Conservation (phyloP, 1,140 invertebrate genomes). For the Formica selysi region DNA sequence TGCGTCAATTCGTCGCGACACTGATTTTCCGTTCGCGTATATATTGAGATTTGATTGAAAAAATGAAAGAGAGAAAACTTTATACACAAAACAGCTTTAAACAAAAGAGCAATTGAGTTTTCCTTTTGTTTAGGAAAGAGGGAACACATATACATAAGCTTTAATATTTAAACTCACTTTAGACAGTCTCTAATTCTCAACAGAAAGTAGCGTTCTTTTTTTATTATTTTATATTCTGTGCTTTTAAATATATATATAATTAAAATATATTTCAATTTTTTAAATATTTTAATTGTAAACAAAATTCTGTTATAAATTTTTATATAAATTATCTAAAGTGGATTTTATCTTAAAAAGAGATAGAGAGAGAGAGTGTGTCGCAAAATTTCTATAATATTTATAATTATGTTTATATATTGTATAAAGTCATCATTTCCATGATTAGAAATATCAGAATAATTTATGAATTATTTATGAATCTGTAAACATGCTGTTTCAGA, state of each 20-base stretch:
- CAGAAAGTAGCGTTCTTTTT: too few relatives aligned
- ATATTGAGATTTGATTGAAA: not conserved
- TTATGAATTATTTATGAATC: not conserved
- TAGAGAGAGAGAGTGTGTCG: not conserved
- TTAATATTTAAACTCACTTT: too few relatives aligned
- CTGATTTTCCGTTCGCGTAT: conserved; percentile 21
- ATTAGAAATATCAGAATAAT: not conserved
- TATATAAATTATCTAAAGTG: too few relatives aligned
- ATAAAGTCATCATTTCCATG: not conserved
- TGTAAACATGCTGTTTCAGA: not conserved
- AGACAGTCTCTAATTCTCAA: too few relatives aligned
- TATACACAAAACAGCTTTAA: not conserved
- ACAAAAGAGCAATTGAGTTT: not conserved
- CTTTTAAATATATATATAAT: too few relatives aligned
- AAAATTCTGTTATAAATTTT: too few relatives aligned
- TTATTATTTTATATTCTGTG: too few relatives aligned
- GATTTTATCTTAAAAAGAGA: not conserved
- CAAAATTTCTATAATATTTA: not conserved
- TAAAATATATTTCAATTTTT: too few relatives aligned
- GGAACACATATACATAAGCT: not conserved
- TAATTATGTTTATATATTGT: too few relatives aligned
- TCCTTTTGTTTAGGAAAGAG: not conserved
- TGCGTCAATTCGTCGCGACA: conserved; percentile 20
- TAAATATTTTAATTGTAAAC: too few relatives aligned
- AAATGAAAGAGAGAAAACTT: not conserved